A percentile compares a stretch with the other conserved stretches of the same genome.
These are phyloP conservation scores for Phymastichus coffea DNA, from an alignment of 1,140 invertebrate genomes.

Conservation along the genomic window DNA sequence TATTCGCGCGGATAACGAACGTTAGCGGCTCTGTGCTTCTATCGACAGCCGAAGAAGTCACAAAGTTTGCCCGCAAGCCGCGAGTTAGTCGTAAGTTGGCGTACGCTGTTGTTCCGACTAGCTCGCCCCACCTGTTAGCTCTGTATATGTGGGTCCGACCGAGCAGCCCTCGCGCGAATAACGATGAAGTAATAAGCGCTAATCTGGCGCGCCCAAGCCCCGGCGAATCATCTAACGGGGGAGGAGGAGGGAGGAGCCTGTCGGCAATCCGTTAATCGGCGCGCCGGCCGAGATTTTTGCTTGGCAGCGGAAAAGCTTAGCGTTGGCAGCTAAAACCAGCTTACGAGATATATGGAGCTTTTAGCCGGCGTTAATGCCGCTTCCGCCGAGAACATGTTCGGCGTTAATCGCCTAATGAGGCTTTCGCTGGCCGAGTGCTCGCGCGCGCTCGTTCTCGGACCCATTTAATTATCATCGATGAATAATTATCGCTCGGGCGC, in stretches of 20 bases:
- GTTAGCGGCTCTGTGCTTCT: too few species aligned
- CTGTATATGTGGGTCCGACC: too few species aligned
- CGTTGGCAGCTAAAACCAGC: slow-evolving; percentile 4
- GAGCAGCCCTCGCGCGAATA: neutral
- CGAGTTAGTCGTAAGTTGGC: too few species aligned
- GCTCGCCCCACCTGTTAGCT: slow-evolving; percentile 24
- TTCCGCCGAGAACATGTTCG: neutral
- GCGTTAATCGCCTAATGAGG: slow-evolving; percentile 12
- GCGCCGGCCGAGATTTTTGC: slow-evolving; percentile 10
- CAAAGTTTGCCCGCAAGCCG: too few species aligned
- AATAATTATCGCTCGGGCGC: neutral
- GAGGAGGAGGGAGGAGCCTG: neutral
- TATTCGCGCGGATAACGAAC: too few species aligned
- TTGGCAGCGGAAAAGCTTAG: neutral
- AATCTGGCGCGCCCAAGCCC: neutral
- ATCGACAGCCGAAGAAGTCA: too few species aligned
- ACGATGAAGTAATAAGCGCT: neutral
- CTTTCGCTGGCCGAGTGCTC: too few species aligned
- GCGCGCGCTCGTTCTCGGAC: too few species aligned
- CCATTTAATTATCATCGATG: slow-evolving; percentile 11
- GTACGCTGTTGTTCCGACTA: neutral
- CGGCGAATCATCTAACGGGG: neutral
- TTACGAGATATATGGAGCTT: slow-evolving; percentile 14
- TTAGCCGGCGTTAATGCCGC: slow-evolving; percentile 9
- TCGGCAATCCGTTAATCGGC: neutral